These are phyloP conservation scores for Drosophila chauvacae DNA, from an alignment of 1,140 invertebrate genomes.

Conservation along the genomic window DNA sequence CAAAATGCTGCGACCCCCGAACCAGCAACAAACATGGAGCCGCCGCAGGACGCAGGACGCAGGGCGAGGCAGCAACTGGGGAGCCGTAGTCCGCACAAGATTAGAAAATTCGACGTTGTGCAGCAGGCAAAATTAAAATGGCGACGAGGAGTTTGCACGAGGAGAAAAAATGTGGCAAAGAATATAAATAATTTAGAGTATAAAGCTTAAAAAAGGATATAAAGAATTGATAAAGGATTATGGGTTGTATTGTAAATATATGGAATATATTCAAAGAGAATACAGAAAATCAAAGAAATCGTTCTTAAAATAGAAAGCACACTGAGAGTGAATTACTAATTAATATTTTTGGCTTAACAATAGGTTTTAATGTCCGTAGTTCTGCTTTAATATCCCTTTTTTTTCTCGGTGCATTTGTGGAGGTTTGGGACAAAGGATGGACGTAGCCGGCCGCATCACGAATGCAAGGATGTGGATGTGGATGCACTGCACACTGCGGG, in stretches of 20 bases:
- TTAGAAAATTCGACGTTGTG: constrained; percentile 83
- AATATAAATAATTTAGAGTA: too few species aligned
- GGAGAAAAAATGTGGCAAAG: background rate
- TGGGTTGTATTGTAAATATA: too few species aligned
- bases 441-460: constrained; percentile 66
- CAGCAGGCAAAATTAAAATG: constrained; percentile 82
- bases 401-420: background rate
- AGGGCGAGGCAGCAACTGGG: constrained; percentile 68
- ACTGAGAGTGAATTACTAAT: background rate
- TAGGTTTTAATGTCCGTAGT: background rate
- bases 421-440: constrained; percentile 26
- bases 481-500: constrained; percentile 52
- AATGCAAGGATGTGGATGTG: constrained; percentile 67
- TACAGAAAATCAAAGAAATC: too few species aligned
- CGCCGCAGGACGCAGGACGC: constrained; percentile 19
- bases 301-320: background rate
- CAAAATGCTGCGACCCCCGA: constrained; percentile 76
- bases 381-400: too few species aligned
- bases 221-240: background rate
- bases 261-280: too few species aligned
- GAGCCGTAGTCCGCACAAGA: constrained; percentile 83
- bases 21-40: constrained; percentile 47
- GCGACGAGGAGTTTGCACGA: constrained; percentile 48
- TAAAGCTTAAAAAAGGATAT: background rate
- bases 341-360: too few species aligned